These are phyloP conservation scores for Origma solitaria DNA, from an alignment of 2,113 vertebrate species.

Conservation along the genomic window DNA sequence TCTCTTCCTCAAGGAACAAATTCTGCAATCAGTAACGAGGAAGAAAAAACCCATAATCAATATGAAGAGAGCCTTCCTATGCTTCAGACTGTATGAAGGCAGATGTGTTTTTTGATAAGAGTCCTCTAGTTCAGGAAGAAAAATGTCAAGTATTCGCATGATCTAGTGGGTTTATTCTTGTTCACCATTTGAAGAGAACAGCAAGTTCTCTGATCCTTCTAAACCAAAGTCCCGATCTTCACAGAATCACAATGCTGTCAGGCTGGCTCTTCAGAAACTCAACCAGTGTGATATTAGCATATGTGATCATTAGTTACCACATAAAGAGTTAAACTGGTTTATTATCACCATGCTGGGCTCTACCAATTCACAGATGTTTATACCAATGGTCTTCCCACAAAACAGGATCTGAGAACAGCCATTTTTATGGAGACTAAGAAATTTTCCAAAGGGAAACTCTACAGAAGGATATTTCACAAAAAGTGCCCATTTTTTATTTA, in stretches of 20 bases:
- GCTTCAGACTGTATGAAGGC: constrained; percentile 13
- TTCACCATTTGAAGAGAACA: background rate
- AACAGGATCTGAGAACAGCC: background rate
- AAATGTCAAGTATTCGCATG: constrained; percentile 30
- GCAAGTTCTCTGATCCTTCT: background rate
- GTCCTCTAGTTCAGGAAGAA: constrained; percentile 43
- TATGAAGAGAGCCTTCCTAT: constrained; percentile 29
- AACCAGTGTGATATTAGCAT: background rate
- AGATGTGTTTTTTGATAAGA: constrained; percentile 35
- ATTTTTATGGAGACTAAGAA: background rate
- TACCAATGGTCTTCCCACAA: background rate
- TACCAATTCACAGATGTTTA: background rate
- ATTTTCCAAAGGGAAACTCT: background rate
- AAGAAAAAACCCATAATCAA: constrained; percentile 26
- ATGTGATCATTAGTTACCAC: background rate
- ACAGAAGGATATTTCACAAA: background rate
- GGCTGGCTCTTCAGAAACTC: background rate
- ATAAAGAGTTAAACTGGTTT: background rate
- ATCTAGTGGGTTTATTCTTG: background rate
- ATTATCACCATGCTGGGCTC: background rate
- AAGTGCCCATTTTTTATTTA: background rate
- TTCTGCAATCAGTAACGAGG: constrained; percentile 43
- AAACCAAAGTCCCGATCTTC: background rate
- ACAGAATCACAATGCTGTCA: background rate
- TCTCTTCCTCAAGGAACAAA: constrained; percentile 49